These are phyloP conservation scores for Tetragnatha montana DNA, from an alignment of 2,888 invertebrate genomes.

Conservation along the genomic window DNA sequence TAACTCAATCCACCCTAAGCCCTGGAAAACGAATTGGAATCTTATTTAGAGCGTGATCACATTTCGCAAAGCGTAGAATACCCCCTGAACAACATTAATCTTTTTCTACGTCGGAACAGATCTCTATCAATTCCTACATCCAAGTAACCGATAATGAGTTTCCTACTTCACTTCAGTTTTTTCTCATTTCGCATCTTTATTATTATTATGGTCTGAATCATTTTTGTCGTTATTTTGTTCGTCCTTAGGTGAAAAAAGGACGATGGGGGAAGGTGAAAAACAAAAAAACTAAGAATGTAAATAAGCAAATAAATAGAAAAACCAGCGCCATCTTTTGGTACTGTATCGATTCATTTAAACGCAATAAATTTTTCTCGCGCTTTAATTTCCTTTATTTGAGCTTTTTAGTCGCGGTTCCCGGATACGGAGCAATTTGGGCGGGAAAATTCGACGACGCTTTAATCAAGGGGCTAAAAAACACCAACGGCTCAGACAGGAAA, in stretches of 20 bases:
- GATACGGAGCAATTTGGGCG: slow-evolving; percentile 65
- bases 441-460: slow-evolving; percentile 69
- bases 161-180: slow-evolving; percentile 9
- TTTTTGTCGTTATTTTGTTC: background rate
- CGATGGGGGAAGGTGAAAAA: background rate
- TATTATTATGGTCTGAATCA: slow-evolving; percentile 31
- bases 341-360: slow-evolving; percentile 68
- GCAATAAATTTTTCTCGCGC: slow-evolving; percentile 69
- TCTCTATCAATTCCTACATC: slow-evolving; percentile 52
- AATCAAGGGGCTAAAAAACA: slow-evolving; percentile 65
- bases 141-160: slow-evolving; percentile 61
- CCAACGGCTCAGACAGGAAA: slow-evolving; percentile 55
- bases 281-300: background rate
- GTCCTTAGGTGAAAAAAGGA: background rate
- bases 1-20: background rate
- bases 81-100: slow-evolving; percentile 43
- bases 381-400: slow-evolving; percentile 70
- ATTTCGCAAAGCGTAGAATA: slow-evolving; percentile 30
- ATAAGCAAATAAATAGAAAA: slow-evolving; percentile 9
- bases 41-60: slow-evolving; percentile 66
- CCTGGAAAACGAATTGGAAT: slow-evolving; percentile 25
- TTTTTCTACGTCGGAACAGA: slow-evolving; percentile 22
- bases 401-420: slow-evolving; percentile 50
- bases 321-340: slow-evolving; percentile 67
- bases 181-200: slow-evolving; percentile 7